Evolutionary conservation across 2,113 vertebrate species (phyloP), one percentile per base, ranked within the genome.

Genomic region (Muscicapa adusta): DNA sequence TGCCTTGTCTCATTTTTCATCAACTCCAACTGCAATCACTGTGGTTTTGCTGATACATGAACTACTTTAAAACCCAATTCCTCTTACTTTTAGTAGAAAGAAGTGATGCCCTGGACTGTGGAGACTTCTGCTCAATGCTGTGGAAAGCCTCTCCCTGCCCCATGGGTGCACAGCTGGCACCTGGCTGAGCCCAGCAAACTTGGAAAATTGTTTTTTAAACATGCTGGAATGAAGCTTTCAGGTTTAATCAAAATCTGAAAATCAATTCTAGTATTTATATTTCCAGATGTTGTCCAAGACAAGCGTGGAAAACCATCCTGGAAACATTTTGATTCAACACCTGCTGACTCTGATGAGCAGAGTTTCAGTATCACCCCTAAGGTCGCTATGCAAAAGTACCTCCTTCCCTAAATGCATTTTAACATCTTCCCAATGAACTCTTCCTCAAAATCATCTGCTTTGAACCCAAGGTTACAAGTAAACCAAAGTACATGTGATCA

Each of bases 21-120:
- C 91, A 87, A 10, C 63, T 85, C 40, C 56, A 81, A 74, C 76
- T 88, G 72, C 67, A 94, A 85, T 91, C 91, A 66, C 48, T 34
- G 45, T 77, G 88, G 68, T 93, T 95, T 85, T 89, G 91, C 38
- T 93, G 85, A 91, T 26, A 80, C 43, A 67, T 66, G 48, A 95
- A 94, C 61, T 70, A 73, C 87, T 89, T 92, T 58, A 82, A 86
- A 96, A 92, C 75, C 75, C 72, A 94, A 95, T 95, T 96, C 85
- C 88, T 89, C 82, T 91, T 83, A 87, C 77, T 79, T 85, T 62
- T 43, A 68, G 79, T 48, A 77, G 82, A 62, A 61, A 96, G 74
- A 78, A 65, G 88, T 71, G 81, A 86, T 63, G 47, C 50, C 96
- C 94, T 92, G 77, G 75, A 58, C 73, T 85, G 18, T 4, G 5